phyloP scores from a whole-genome alignment of 2,113 vertebrate genomes.

The Puma concolor region DNA sequence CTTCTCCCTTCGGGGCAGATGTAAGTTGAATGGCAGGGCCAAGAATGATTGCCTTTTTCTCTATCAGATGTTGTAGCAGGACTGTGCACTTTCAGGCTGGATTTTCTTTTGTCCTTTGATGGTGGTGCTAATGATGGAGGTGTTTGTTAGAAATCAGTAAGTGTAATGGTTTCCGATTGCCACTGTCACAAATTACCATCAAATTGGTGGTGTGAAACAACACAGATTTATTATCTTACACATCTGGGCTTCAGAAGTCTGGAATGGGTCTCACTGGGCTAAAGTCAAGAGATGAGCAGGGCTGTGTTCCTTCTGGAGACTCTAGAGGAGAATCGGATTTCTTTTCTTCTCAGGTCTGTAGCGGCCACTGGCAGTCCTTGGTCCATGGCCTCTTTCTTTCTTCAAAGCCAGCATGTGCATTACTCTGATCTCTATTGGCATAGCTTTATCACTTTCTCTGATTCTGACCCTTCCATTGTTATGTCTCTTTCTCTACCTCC shows the following conservation, averaged over 20 bases:
- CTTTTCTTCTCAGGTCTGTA: not conserved
- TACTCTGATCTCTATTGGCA: not conserved
- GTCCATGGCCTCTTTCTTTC: not conserved
- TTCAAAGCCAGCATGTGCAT: not conserved
- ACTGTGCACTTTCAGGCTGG: not conserved
- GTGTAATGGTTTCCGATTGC: not conserved
- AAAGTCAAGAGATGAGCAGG: not conserved
- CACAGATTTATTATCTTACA: not conserved
- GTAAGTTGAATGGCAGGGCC: not conserved
- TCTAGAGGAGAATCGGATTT: not conserved
- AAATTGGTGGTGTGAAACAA: not conserved
- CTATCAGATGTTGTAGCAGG: not conserved
- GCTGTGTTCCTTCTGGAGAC: not conserved
- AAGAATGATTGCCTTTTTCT: not conserved
- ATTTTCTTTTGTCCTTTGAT: not conserved
- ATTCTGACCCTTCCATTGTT: not conserved
- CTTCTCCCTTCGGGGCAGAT: not conserved
- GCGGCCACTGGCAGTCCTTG: not conserved
- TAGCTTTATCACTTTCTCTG: not conserved
- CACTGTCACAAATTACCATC: not conserved
- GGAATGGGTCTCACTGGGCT: not conserved
- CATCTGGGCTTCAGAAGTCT: not conserved
- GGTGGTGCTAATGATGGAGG: not conserved
- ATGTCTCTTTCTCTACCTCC: not conserved
- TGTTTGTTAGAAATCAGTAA: not conserved